Evolutionary conservation across 2,113 vertebrate species (phyloP), one percentile per base, ranked within the genome.

Genomic region (Electrona antarctica): DNA sequence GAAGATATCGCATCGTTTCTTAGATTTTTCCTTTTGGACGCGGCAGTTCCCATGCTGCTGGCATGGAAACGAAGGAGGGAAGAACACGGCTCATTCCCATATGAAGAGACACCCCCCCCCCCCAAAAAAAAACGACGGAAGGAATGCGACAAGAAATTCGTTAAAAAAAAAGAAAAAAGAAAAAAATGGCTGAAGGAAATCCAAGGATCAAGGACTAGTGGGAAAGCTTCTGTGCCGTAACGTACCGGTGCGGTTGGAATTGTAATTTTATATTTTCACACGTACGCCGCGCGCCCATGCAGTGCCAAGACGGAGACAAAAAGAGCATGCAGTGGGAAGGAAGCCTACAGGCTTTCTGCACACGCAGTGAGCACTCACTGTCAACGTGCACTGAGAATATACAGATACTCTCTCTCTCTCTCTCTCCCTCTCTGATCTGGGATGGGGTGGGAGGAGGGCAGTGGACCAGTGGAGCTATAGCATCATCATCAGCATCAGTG

Each of bases 1-100:
- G 96, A 97, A 73, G 95, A 98, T 91, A 97, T 96, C 83, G 96
- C 96, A 94, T 98, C 96, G 92, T 95, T 97, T 90, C 95, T 94
- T 86, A 97, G 88, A 92, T 94, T 94, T 93, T 94, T 96, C 91
- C 95, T 95, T 91, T 95, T 96, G 94, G 97, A 98, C 90, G 93
- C 96, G 86, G 95, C 95, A 83, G 95, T 95, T 93, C 96, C 97
- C 97, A 98, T 98, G 91, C 94, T 96, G 93, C 94, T 96, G 93
- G 83, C 86, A 90, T 88, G 91, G 92, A 91, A 86, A 88, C 91
- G 64, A 83, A 89, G 92, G 83, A 75, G 84, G 74, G 71, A 41
- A 77, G 55, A 66, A 91, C 84, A 71, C 87, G 52, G 88, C 72
- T 91, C 93, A 93, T 93, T 89, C 92, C 93, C 21, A 21, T 2